phyloP scores from a whole-genome alignment of 2,113 vertebrate genomes.

The Ochotona princeps region DNA sequence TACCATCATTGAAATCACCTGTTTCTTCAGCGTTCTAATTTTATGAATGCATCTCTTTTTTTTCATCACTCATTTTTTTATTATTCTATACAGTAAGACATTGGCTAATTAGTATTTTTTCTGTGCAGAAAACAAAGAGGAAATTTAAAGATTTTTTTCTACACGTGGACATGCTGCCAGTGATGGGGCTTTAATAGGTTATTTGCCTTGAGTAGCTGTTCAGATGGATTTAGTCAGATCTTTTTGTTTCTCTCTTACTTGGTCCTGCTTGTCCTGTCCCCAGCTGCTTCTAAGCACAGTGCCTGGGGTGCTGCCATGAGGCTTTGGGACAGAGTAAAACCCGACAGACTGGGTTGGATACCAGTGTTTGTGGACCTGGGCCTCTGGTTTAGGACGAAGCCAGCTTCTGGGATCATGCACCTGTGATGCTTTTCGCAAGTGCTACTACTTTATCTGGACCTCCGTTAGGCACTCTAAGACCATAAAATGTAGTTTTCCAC shows the following conservation, averaged over 20 bases:
- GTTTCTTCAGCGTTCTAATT: neutral
- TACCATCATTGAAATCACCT: neutral
- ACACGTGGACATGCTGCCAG: neutral
- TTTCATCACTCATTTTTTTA: neutral
- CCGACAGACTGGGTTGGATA: neutral
- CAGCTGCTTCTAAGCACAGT: neutral
- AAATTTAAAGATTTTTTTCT: neutral
- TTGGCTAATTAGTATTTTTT: neutral
- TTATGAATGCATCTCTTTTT: neutral
- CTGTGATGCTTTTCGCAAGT: neutral
- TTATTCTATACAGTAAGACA: neutral
- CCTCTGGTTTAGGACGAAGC: neutral
- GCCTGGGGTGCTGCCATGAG: neutral
- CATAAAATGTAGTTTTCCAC: conserved; percentile 1
- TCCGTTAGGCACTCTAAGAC: neutral
- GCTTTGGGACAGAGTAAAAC: neutral
- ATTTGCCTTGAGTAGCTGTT: neutral
- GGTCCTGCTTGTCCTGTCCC: neutral
- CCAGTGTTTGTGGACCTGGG: neutral
- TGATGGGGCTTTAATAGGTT: too few species aligned
- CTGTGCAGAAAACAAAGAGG: neutral
- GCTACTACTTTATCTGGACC: neutral
- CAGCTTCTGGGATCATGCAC: fast-evolving
- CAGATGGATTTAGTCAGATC: neutral
- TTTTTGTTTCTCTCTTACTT: neutral